Base-by-base conservation (phyloP, 2,888 invertebrate species). In the Synanthedon formicaeformis region DNA sequence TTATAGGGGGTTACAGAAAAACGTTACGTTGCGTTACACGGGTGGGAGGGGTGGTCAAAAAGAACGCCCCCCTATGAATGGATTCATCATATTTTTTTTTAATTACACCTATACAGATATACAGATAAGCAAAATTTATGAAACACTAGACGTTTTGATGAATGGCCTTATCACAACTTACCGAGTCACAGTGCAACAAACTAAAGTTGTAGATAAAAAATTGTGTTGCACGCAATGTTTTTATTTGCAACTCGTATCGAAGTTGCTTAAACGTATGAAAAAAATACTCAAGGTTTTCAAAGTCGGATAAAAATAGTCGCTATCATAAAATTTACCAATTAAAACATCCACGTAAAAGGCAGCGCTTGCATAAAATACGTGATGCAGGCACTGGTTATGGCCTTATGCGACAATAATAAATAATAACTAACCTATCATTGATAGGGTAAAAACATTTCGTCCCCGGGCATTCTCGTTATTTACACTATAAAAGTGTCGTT, bases 291-390 rank as follows among this genome's bases (percentile, higher is more conserved):
- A 41, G 13, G 13, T 4, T 45, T 13, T 55, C 51, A 51, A 52
- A 53, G 52, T 52, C 51, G 52, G 54, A 57, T 58, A 58, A 58
- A 60, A 57, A 60, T 57, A 54, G 56, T 50, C 53, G 50, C 51
- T 53, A 53, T 57, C 55, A 59, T 59, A 58, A 60, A 59, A 55
- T 59, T 56, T 49, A 51, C 58, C 56, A 60, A 57, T 63, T 63
- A 61, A 57, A 57, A 55, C 13, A 45, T 50, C 48, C 53, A 57
- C 52, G 50, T 58, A 57, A 59, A 62, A 59, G 58, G 57, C n/a
- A 53, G 50, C 49, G 53, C 57, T 58, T 45, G 45, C 45, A 45
- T 12, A 45, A 45, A 45, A 14, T 45, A 11, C 14, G 45, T 12
- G 12, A 41, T 41, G 45, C 10, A 34, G 34, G 34, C 11, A 12